Conservation (phyloP, 2,113 vertebrate species). For the Panthera uncia region DNA sequence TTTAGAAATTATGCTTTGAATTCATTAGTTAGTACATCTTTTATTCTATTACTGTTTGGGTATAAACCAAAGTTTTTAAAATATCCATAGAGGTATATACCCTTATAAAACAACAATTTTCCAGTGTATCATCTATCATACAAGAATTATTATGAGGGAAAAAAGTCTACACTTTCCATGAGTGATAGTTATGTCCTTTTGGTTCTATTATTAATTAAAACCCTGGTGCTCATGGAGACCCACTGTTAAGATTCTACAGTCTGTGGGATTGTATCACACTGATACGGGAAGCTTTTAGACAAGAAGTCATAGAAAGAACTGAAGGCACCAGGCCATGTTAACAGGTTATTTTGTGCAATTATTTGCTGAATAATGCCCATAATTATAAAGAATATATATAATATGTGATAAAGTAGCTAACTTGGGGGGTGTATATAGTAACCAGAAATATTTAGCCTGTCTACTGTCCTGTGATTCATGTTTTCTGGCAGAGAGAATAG, state of each 20-base stretch:
- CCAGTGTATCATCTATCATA: neutral
- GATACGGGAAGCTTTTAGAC: neutral
- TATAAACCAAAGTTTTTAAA: conserved; percentile 1
- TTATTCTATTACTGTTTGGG: neutral
- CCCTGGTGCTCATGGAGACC: neutral
- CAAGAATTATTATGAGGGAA: neutral
- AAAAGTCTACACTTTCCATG: neutral
- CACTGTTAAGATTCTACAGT: neutral
- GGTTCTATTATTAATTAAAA: neutral
- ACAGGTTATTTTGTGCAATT: neutral
- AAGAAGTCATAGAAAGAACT: neutral
- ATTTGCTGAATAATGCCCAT: neutral
- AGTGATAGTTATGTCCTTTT: neutral
- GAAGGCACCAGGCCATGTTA: neutral
- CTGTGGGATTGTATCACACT: neutral
- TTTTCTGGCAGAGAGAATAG: neutral
- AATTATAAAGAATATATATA: neutral
- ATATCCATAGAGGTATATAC: neutral
- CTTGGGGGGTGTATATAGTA: neutral
- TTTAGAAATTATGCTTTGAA: neutral
- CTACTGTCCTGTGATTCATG: neutral
- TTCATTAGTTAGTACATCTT: neutral
- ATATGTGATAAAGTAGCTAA: neutral
- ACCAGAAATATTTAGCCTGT: neutral
- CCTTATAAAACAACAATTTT: neutral